Conservation (phyloP, 2,113 vertebrate species). For the Otis tarda region DNA sequence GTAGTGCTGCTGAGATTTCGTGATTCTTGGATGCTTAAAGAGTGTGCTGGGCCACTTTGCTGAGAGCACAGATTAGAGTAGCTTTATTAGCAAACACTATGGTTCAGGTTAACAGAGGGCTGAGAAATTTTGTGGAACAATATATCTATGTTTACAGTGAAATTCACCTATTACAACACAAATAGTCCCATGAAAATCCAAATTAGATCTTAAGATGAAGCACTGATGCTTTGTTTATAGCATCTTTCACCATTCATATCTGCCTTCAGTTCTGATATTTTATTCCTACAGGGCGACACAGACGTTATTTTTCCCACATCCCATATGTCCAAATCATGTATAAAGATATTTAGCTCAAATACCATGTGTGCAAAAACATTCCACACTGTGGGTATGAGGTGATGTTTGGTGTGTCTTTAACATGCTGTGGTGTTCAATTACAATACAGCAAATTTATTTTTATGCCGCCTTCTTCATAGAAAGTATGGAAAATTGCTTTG, state of each 20-base stretch:
- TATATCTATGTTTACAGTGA: not conserved
- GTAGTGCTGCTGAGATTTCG: not conserved
- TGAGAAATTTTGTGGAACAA: not conserved
- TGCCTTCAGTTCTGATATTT: constrained; percentile 49
- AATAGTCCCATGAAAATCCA: constrained; percentile 8
- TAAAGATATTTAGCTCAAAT: constrained; percentile 59
- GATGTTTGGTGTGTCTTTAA: constrained; percentile 23
- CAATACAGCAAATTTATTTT: constrained; percentile 65
- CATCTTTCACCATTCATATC: constrained; percentile 39
- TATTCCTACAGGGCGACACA: constrained; percentile 26
- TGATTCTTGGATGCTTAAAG: not conserved
- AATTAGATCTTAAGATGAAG: constrained; percentile 5
- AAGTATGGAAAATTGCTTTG: constrained; percentile 51
- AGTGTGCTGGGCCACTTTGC: not conserved
- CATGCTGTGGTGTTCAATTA: constrained; percentile 36
- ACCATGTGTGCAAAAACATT: not conserved
- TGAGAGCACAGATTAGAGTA: not conserved
- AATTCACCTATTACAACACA: constrained; percentile 20
- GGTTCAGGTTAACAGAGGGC: not conserved
- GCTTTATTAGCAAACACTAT: not conserved
- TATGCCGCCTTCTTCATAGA: constrained; percentile 27
- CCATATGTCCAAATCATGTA: constrained; percentile 51
- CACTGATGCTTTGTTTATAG: constrained; percentile 25
- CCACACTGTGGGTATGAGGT: constrained; percentile 20
- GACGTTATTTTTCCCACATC: constrained; percentile 48